A percentile compares a stretch with the other conserved stretches of the same genome.
Evolutionary conservation across 30 jellyfish, hydroid and myxozoan genomes (phyloP).

Genomic region (Calvadosia cruxmelitensis): DNA sequence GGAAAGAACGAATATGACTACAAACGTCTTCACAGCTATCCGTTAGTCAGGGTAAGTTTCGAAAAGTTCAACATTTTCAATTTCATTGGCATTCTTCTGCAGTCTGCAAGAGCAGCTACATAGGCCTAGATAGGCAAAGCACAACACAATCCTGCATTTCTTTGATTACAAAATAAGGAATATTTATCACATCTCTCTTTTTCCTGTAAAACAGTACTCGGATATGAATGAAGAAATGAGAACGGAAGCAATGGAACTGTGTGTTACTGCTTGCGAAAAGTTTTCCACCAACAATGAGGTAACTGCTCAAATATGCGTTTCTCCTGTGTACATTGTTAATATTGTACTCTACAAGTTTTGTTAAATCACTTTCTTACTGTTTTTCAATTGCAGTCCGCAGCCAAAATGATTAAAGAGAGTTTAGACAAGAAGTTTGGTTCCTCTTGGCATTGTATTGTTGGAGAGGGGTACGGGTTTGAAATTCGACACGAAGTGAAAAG

Average conservation of each 20-base stretch:
- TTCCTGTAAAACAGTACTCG: constrained; percentile 33
- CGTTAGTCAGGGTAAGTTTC: constrained; percentile 74
- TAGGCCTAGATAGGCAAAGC: no score
- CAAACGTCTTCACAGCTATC: constrained; percentile 88
- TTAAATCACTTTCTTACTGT: no score
- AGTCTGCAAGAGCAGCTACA: no score
- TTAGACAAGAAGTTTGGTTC: constrained; percentile 93
- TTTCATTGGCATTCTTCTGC: no score
- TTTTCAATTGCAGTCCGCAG: constrained; percentile 54
- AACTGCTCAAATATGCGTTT: no score
- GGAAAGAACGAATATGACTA: constrained; percentile 66
- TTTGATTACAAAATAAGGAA: no score
- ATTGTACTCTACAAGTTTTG: no score
- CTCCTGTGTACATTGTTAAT: no score
- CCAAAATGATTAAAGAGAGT: constrained; percentile 89
- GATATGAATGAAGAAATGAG: constrained; percentile 95
- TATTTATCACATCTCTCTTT: background rate
- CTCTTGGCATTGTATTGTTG: constrained; percentile 98
- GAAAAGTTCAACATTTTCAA: no score
- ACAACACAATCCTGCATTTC: no score
- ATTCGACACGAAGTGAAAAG: constrained; percentile 84
- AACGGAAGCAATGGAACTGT: constrained; percentile 89
- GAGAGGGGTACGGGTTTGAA: constrained; percentile 93
- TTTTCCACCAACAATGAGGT: constrained; percentile 88
- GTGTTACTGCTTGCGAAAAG: constrained; percentile 97